phyloP scores from a whole-genome alignment of 2,888 invertebrate genomes.

The Andrena bucephala region DNA sequence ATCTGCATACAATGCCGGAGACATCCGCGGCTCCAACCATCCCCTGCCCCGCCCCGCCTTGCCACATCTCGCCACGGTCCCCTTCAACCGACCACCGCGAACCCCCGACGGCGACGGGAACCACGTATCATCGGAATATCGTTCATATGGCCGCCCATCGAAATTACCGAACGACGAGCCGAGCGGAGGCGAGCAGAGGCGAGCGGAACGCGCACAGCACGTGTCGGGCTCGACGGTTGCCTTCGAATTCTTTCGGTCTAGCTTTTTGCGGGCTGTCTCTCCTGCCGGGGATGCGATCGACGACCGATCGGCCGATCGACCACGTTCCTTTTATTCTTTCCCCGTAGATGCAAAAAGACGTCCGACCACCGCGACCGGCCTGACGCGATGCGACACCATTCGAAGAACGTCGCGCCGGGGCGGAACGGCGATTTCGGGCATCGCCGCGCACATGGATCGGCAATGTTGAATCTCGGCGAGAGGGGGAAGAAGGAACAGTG shows the following conservation, averaged over 20 bases:
- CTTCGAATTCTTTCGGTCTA: conserved; percentile 23
- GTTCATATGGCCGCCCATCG: conserved; percentile 81
- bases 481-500: neutral
- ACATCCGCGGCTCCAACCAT: conserved; percentile 75
- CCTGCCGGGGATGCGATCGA: neutral
- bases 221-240: conserved; percentile 20
- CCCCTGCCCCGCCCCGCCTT: neutral
- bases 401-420: neutral
- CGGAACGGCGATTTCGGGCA: conserved; percentile 7
- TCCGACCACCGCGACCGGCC: neutral
- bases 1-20: conserved; percentile 84
- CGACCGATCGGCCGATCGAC: conserved; percentile 13
- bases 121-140: conserved; percentile 78
- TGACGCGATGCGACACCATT: neutral
- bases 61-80: conserved; percentile 29
- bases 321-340: neutral
- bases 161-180: conserved; percentile 78
- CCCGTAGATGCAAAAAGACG: conserved; percentile 29
- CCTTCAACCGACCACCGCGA: neutral
- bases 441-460: neutral
- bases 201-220: conserved; percentile 39
- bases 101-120: neutral
- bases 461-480: neutral
- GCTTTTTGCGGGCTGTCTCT: conserved; percentile 15
- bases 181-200: neutral